Evolutionary conservation across 2,797 vertebrate species (phyloP), one percentile per base, ranked within the genome.

Genomic region (Numenius phaeopus): DNA sequence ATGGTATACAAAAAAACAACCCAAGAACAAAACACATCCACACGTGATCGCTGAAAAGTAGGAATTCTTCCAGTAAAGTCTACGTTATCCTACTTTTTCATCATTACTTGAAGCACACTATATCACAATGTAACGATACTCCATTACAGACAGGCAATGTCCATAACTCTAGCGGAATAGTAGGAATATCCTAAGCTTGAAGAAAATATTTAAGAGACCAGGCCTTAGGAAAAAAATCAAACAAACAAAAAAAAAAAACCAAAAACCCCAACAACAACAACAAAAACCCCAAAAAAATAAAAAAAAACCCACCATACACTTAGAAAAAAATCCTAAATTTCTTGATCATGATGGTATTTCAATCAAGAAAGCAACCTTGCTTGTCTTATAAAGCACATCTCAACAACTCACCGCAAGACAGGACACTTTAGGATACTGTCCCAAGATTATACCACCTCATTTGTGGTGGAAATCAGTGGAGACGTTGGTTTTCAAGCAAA

Each of bases 381-480:
- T 37, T 71, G 17, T 47, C 26, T 92, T 42, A 29, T 21, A 50
- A 82, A 54, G 46, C 21, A 19, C 7, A 47, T 65, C n/a, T 76
- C 66, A 73, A 62, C 12, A 89, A 46, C 5, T 30, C 47, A 42
- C 5, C 39, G 39, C 23, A 82, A 64, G 50, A 34, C 32, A 80
- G 3, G 1, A 69, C 0, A 3, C 6, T 47, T 72, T 14, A 80
- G 44, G 34, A 77, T 16, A 39, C 26, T 7, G 7, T 26, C 15
- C 15, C 18, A 42, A 24, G 15, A 62, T 11, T 26, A 26, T 3
- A 47, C 10, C 27, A 62, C 39, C 18, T 80, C 27, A 10, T 54
- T 54, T 39, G 7, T 40, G 4, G 15, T 18, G 5, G n/a, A 4
- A 3, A 47, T 23, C 52, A 52, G 17, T 29, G 7, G 37, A 66